Base-by-base conservation (phyloP, 2,888 invertebrate species). In the Meteorus colon region DNA sequence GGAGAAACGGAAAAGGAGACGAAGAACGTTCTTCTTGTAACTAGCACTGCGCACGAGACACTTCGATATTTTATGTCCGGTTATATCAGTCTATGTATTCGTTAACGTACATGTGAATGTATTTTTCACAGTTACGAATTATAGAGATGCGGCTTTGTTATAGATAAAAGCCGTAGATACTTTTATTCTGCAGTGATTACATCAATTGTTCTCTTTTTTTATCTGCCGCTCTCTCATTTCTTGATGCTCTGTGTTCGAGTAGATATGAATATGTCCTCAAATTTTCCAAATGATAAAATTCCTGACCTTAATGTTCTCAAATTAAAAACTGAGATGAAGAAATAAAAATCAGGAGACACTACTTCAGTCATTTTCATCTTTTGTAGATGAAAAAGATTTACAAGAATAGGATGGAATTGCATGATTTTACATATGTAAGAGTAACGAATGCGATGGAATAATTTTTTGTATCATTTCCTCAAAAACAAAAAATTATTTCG, bases 41-140 rank as follows among this genome's bases (percentile, higher is more conserved):
- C 51, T 19, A 34, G 41, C 65, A 62, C 71, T 71, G 41, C 41
- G 37, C 45, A 27, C n/a, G 14, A 67, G 74, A 41, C 48, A 63
- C 67, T 51, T 67, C 60, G 31, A 74, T 60, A 74, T 74, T 74
- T 74, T 67, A 74, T 67, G 67, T 67, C 74, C 37, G 55, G 63
- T 73, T 55, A 29, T 63, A 31, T 19, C 41, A 12, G 19, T 24
- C 29, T 31, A 48, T 66, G 51, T 62, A 71, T 73, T 66, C 16
- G 51, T 55, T 65, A 19, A n/a, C 48, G 63, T 73, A 66, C 37
- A 24, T 55, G 48, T 55, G 45, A 41, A 55, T 65, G 73, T 34
- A 51, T 67, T 74, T 37, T 55, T 59, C 62, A 31, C 27, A 41
- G 34, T 14, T 19, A 67, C 29, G 31, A 73, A 73, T 41, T 59